Base-by-base conservation (phyloP, 2,113 vertebrate species). In the Nerophis lumbriciformis region DNA sequence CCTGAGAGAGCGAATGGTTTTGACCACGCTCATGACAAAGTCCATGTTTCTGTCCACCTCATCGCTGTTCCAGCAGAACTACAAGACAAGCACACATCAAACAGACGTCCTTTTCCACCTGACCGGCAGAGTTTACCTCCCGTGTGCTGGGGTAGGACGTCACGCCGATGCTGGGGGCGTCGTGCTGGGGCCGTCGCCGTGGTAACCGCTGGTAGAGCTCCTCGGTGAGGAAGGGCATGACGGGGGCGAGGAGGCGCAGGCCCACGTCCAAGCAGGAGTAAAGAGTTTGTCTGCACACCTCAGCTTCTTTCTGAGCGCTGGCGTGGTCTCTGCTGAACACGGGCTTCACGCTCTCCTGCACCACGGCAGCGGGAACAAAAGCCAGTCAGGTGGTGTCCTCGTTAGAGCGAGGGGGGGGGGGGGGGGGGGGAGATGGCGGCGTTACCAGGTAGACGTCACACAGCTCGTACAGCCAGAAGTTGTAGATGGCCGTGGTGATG, bases 401-500 rank as follows among this genome's bases (percentile, higher is more conserved):
- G 14, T 37, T 15, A n/a, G 15, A 9, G 9, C 16, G 48, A 10
- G 10, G 10, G 8, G 19, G 13, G 13, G 12, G 2, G 3, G 13
- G 12, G 2, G 3, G 10, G 10, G 8, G 19, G 13, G 13, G 12
- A 0, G 3, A 39, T 19, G 10, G 7, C 21, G 7, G 5, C 10
- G 39, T 72, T 77, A 96, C 94, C 91, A 97, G 76, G 83, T 95
- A 96, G 60, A 97, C 88, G 0, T 96, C 93, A 36, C 94, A 97
- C 35, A 97, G 93, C 75, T 97, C 94, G 0, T 97, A 97, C 3
- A 97, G 90, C 94, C 94, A 97, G 87, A 97, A 95, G 89, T 90
- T 94, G 86, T 96, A 94, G 71, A 93, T 87, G 63, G 94, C 83
- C 0, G 93, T 94, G 61, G 94, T 97, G 78, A 92, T 82, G 6